Evolutionary conservation across 1,140 invertebrate species (phyloP), one percentile per base, ranked within the genome.

Genomic region (Frieseomelitta varia): DNA sequence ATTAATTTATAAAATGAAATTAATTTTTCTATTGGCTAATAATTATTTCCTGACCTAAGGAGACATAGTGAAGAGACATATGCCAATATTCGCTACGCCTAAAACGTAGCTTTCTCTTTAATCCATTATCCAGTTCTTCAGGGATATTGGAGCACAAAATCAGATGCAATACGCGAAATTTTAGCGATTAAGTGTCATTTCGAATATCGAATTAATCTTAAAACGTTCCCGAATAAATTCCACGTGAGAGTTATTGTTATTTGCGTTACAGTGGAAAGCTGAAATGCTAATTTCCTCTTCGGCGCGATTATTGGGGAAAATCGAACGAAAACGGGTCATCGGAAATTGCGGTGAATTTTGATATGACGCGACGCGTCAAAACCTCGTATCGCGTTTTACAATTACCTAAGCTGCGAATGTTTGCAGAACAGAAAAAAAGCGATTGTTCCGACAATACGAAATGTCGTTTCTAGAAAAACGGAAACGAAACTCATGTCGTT

Each of bases 271-370:
- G 30, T n/a, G 73, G 4, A 58, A 74, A 55, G 51, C 27, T 30
- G 30, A 58, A 61, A 39, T 19, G 19, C 73, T 27, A 27, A 19
- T 76, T 76, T 17, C 24, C 24, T 63, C 19, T 24, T 58, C 55
- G 27, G 24, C 55, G 47, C 74, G 34, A 75, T 75, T 58, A 76
- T 76, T 19, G 34, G 12, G 74, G 55, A 76, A 47, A 61, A 76
- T 76, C 15, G 74, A 63, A 47, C 74, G 56, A 76, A 76, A 76
- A 58, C 15, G 34, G 34, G 34, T 63, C 34, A 17, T 27, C 0
- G 56, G 55, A 61, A 76, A 76, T 76, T 76, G 74, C 56, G 55
- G 30, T 61, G 74, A 76, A 76, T 76, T 61, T 76, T 53, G 71
- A 73, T 73, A n/a, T 24, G 39, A n/a, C 39, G 21, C 68, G 39